Evolutionary conservation across 2,113 vertebrate genomes (phyloP).

Genomic region (Microcebus tavaratra): DNA sequence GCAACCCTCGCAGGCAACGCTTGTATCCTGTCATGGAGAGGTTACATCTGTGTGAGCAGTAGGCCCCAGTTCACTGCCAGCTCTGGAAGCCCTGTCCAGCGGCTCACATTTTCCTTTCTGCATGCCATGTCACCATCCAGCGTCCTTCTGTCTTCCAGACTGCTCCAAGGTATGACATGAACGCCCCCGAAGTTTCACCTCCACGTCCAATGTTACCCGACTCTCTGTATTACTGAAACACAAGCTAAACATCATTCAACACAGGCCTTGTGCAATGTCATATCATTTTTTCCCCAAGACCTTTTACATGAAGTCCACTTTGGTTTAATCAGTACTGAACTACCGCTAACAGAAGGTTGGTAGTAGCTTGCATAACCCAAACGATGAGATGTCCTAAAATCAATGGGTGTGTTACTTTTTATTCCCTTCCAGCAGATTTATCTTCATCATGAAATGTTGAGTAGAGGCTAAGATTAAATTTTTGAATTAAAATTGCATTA

Average conservation of each 20-base stretch:
- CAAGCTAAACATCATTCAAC: background rate
- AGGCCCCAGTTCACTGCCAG: background rate
- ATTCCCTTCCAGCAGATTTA: background rate
- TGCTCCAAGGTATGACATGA: background rate
- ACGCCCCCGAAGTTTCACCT: background rate
- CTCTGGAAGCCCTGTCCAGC: background rate
- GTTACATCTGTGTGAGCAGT: background rate
- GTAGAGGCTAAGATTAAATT: background rate
- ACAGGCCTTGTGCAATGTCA: fast-evolving
- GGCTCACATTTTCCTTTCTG: background rate
- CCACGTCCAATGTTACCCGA: fast-evolving
- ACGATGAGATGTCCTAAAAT: background rate
- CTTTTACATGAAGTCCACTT: background rate
- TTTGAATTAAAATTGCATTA: constrained; percentile 15
- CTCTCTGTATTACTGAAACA: background rate
- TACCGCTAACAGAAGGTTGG: background rate
- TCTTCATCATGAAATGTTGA: background rate
- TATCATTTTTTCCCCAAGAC: background rate
- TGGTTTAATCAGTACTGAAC: background rate
- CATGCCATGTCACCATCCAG: background rate
- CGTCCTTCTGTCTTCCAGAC: background rate
- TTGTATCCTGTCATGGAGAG: background rate
- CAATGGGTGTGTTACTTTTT: background rate
- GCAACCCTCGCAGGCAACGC: background rate
- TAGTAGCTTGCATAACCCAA: too few species aligned